phyloP scores from a whole-genome alignment of 2,113 vertebrate genomes.

The Anguilla japonica region DNA sequence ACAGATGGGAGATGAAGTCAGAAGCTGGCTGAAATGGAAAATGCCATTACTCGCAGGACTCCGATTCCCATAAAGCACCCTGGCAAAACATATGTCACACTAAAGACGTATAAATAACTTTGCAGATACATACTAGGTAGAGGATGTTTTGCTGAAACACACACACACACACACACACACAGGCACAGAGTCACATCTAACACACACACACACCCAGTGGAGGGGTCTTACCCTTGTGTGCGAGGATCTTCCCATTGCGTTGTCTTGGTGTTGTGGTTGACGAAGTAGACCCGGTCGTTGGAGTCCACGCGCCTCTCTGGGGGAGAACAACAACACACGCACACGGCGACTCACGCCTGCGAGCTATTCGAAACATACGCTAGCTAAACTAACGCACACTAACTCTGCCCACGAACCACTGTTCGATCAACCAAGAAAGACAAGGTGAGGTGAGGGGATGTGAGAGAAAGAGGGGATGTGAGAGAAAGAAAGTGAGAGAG shows the following conservation, averaged over 20 bases:
- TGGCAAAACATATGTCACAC: neutral
- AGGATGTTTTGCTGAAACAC: too few relatives aligned
- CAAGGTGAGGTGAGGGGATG: too few relatives aligned
- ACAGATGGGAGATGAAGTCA: neutral
- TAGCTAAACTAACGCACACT: neutral
- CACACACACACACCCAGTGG: too few relatives aligned
- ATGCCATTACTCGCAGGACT: neutral
- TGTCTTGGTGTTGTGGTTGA: conserved; percentile 98
- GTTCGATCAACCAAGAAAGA: too few relatives aligned
- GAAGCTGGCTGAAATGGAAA: neutral
- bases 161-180: too few relatives aligned
- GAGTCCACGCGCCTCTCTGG: conserved; percentile 96
- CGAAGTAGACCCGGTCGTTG: conserved; percentile 96
- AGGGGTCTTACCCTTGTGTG: conserved; percentile 88
- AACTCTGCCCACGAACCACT: neutral
- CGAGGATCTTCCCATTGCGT: conserved; percentile 99
- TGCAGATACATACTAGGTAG: too few relatives aligned
- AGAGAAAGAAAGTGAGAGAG: neutral
- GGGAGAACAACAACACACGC: conserved; percentile 32
- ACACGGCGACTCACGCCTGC: neutral
- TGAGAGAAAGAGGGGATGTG: too few relatives aligned
- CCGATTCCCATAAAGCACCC: neutral
- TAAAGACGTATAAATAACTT: too few relatives aligned
- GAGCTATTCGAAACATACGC: neutral
- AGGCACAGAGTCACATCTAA: too few relatives aligned